Evolutionary conservation across 2,888 invertebrate genomes (phyloP).

Genomic region (Andrena minutula): DNA sequence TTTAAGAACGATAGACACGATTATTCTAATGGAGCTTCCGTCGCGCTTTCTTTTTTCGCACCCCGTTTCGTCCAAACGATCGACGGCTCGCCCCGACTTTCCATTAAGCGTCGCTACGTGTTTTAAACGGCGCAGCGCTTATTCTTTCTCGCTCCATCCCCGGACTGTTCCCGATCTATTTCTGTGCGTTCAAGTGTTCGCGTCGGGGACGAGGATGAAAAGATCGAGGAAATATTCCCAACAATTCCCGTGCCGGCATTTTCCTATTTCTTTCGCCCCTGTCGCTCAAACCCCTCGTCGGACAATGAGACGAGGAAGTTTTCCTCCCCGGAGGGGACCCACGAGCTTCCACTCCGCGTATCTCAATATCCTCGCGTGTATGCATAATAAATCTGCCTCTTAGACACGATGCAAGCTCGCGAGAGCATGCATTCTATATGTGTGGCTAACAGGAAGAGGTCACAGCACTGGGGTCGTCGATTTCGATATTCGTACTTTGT

Average conservation of each 20-base stretch:
- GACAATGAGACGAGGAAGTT: constrained; percentile 35
- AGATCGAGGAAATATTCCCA: constrained; percentile 14
- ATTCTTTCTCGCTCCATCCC: neutral
- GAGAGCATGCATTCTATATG: neutral
- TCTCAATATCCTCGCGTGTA: constrained; percentile 6
- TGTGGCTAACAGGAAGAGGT: constrained; percentile 11
- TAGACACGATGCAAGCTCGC: constrained; percentile 6
- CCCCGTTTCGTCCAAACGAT: neutral
- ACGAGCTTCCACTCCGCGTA: neutral
- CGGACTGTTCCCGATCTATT: neutral
- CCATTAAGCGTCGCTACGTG: constrained; percentile 18
- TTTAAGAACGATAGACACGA: constrained; percentile 35
- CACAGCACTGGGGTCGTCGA: neutral
- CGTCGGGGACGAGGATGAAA: neutral
- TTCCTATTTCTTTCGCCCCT: constrained; percentile 13
- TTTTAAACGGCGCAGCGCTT: neutral
- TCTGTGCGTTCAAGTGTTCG: neutral
- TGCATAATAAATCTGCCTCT: constrained; percentile 38
- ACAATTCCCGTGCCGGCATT: constrained; percentile 20
- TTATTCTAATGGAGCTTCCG: constrained; percentile 42
- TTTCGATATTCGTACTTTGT: neutral
- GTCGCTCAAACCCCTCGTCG: constrained; percentile 12
- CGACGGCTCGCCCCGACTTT: neutral
- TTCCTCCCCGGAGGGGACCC: constrained; percentile 21
- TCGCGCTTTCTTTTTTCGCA: neutral